Evolutionary conservation across 1,140 invertebrate species (phyloP).

Genomic region (Nymphalis io): DNA sequence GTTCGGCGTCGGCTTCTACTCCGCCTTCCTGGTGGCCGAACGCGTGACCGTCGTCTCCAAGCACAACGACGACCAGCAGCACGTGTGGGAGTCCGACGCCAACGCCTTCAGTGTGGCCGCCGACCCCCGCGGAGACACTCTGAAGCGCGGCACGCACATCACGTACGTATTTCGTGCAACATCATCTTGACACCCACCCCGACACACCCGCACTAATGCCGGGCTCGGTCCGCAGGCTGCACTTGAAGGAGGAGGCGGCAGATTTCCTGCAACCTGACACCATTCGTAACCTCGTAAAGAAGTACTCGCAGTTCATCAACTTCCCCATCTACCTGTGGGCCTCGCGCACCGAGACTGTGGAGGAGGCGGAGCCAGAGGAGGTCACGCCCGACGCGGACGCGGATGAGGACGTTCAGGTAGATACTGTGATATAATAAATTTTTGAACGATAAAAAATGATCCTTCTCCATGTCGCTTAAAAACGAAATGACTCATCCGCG

Average conservation of each 20-base stretch:
- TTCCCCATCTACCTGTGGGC: conserved; percentile 99
- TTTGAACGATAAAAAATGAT: no score
- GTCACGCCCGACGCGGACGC: conserved; percentile 78
- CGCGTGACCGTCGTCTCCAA: conserved; percentile 96
- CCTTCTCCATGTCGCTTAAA: no score
- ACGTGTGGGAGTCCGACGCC: conserved; percentile 99
- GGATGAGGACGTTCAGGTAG: conserved; percentile 83
- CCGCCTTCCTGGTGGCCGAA: conserved; percentile 97
- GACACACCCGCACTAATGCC: conserved; percentile 86
- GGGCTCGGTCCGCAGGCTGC: conserved; percentile 83
- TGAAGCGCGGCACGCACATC: conserved; percentile 93
- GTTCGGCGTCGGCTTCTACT: conserved; percentile 99
- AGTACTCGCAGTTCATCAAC: conserved; percentile 99
- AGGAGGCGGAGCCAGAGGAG: conserved; percentile 86
- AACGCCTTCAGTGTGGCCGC: conserved; percentile 92
- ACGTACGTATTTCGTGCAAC: conserved; percentile 72
- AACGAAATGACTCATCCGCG: conserved; percentile 38
- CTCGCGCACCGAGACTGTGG: conserved; percentile 94
- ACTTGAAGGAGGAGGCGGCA: conserved; percentile 97
- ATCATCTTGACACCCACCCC: no score
- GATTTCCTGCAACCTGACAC: conserved; percentile 97
- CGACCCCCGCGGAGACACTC: conserved; percentile 96
- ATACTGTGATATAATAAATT: background rate
- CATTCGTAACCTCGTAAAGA: conserved; percentile 94
- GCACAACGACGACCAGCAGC: conserved; percentile 96